Evolutionary conservation across 2,797 vertebrate genomes (phyloP).

Genomic region (Oceanodroma leucorhoa): DNA sequence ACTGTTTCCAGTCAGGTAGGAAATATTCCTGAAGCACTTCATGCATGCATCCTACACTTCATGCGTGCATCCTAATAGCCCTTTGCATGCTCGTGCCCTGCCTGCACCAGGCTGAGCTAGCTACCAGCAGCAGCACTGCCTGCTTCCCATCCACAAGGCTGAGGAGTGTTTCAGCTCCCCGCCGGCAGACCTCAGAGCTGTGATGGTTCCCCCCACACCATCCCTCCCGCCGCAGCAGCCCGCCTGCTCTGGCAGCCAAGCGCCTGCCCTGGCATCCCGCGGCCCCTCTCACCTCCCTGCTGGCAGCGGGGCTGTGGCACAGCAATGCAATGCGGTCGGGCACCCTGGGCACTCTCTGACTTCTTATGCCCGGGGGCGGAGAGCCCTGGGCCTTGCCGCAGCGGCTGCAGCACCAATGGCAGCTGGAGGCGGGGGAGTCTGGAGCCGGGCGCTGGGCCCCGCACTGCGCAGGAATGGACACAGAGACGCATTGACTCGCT

Average conservation of each 20-base stretch:
- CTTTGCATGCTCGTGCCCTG: background rate
- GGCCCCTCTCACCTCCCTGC: background rate
- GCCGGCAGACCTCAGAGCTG: background rate
- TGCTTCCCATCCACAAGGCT: accelerated
- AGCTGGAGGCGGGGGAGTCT: background rate
- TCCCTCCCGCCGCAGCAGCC: background rate
- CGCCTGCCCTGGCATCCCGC: background rate
- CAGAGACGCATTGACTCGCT: background rate
- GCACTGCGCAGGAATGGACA: background rate
- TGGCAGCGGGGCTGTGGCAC: background rate
- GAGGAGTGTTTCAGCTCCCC: background rate
- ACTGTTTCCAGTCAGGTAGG: background rate
- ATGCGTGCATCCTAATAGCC: background rate
- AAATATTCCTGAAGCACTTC: background rate
- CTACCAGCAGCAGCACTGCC: background rate
- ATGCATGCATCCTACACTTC: accelerated
- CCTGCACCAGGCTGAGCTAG: background rate
- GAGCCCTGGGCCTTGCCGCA: background rate
- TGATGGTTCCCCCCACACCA: accelerated
- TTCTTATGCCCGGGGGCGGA: background rate
- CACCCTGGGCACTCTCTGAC: accelerated
- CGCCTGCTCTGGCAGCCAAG: too few species aligned
- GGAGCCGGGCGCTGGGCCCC: background rate
- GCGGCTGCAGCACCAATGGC: slow-evolving; percentile 15
- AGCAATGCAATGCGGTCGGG: accelerated